Percentiles rank a stretch among this genome's conserved stretches.
Evolutionary conservation across 2,113 vertebrate species (phyloP).

Genomic region (Nematolebias whitei): DNA sequence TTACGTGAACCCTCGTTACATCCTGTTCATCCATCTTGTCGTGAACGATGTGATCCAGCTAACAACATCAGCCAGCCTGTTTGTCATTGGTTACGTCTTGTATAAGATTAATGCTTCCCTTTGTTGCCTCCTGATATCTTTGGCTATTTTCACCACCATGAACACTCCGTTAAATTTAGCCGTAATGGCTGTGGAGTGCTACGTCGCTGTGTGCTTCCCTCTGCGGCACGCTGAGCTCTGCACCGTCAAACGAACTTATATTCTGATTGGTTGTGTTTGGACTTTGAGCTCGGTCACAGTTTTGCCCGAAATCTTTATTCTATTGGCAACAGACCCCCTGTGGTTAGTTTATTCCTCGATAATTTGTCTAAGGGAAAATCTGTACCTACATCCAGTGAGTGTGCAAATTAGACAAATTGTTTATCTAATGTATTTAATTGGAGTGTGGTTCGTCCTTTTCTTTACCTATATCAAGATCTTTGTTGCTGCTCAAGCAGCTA

Average conservation of each 20-base stretch:
- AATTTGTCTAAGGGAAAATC: slow-evolving; percentile 22
- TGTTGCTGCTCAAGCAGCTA: slow-evolving; percentile 32
- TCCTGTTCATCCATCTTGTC: slow-evolving; percentile 68
- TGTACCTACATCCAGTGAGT: slow-evolving; percentile 32
- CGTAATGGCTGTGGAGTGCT: slow-evolving; percentile 73
- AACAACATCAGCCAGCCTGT: slow-evolving; percentile 10
- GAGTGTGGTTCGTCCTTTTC: slow-evolving; percentile 55
- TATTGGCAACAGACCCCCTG: slow-evolving; percentile 40
- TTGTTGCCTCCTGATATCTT: slow-evolving; percentile 27
- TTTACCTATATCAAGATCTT: slow-evolving; percentile 60
- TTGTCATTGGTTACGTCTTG: slow-evolving; percentile 20
- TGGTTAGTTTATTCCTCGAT: slow-evolving; percentile 50
- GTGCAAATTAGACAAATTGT: slow-evolving; percentile 39
- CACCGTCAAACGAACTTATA: slow-evolving; percentile 57
- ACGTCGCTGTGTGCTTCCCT: slow-evolving; percentile 73
- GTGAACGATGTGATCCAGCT: slow-evolving; percentile 61
- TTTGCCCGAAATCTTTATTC: slow-evolving; percentile 56
- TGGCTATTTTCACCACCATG: slow-evolving; percentile 29
- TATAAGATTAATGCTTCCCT: neutral
- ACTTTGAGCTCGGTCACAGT: slow-evolving; percentile 16
- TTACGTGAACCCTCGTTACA: slow-evolving; percentile 65
- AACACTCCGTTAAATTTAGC: slow-evolving; percentile 53
- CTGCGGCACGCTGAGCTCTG: slow-evolving; percentile 67
- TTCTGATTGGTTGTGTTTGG: slow-evolving; percentile 68
- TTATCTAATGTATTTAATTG: slow-evolving; percentile 21